These are phyloP conservation scores for Phrynocephalus versicolor DNA, from an alignment of 2,113 vertebrate genomes.

Conservation along the genomic window DNA sequence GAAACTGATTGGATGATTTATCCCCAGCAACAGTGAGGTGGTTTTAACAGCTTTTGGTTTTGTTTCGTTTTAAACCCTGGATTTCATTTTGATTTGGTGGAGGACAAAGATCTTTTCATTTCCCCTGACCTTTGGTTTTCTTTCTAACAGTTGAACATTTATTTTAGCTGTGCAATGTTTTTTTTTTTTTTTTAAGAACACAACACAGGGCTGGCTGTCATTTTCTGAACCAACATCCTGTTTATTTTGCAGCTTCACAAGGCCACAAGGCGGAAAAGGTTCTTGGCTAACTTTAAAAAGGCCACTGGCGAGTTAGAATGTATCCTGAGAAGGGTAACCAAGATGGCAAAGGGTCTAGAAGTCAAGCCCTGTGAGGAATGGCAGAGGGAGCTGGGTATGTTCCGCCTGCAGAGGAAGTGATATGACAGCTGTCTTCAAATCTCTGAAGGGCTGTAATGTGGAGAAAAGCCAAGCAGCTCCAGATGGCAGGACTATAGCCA, in stretches of 20 bases:
- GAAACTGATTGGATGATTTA: not conserved
- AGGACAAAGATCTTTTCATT: not conserved
- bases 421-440: too few species aligned
- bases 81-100: not conserved
- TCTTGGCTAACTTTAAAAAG: too few species aligned
- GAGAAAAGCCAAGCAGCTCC: too few species aligned
- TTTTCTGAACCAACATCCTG: not conserved
- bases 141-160: not conserved
- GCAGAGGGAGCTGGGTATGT: too few species aligned
- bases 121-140: not conserved
- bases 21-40: not conserved
- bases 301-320: too few species aligned
- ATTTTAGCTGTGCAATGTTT: not conserved
- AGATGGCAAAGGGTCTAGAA: too few species aligned
- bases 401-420: too few species aligned
- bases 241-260: not conserved
- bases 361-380: too few species aligned
- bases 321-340: too few species aligned
- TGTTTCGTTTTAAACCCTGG: not conserved
- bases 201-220: not conserved
- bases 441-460: too few species aligned
- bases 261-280: not conserved
- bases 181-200: too few species aligned
- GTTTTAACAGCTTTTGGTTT: not conserved
- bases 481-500: too few species aligned